Conservation (phyloP, 2,888 invertebrate genomes). For the Stenotaenia linearis region DNA sequence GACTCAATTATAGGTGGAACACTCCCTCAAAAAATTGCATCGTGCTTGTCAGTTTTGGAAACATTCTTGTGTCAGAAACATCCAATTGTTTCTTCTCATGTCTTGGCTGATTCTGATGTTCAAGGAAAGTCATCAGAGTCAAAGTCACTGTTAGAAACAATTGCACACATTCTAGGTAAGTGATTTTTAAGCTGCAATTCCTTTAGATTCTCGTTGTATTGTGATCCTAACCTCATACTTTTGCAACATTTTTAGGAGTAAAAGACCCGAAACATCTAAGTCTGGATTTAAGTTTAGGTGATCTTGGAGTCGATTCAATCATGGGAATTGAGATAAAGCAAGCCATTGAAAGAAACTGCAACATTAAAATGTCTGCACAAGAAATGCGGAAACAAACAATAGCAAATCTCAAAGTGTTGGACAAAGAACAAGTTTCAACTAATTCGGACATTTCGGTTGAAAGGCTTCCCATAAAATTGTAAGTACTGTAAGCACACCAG, state of each 20-base stretch:
- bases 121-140: constrained; percentile 54
- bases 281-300: constrained; percentile 71
- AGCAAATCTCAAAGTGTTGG: constrained; percentile 58
- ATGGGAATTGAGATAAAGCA: constrained; percentile 99
- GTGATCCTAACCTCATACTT: neutral
- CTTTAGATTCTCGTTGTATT: too few relatives aligned
- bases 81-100: constrained; percentile 75
- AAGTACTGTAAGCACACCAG: too few relatives aligned
- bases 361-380: constrained; percentile 80
- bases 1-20: constrained; percentile 92
- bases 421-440: neutral
- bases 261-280: constrained; percentile 77
- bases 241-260: constrained; percentile 60
- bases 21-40: constrained; percentile 89
- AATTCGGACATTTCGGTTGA: too few relatives aligned
- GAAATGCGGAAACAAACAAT: constrained; percentile 83
- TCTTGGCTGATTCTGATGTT: constrained; percentile 72
- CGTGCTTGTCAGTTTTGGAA: constrained; percentile 84
- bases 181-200: too few relatives aligned
- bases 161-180: constrained; percentile 80
- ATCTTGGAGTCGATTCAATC: constrained; percentile 95
- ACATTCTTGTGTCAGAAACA: constrained; percentile 82
- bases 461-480: too few relatives aligned
- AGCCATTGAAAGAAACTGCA: constrained; percentile 85
- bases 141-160: constrained; percentile 67